Conservation (phyloP, 2,888 invertebrate species). For the Pyrocoelia pectoralis region DNA sequence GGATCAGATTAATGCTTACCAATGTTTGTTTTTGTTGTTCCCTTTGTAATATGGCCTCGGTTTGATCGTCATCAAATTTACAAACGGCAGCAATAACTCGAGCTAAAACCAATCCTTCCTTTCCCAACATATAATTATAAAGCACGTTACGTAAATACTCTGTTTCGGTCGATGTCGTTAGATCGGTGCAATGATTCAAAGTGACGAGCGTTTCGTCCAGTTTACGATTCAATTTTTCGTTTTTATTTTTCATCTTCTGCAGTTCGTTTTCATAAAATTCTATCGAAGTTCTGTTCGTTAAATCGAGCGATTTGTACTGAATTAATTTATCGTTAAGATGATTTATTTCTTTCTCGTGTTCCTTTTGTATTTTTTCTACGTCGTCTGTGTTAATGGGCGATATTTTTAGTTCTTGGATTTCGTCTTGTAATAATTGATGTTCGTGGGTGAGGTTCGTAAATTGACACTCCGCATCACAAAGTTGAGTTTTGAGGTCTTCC, state of each 20-base stretch:
- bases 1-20: constrained; percentile 62
- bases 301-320: constrained; percentile 56
- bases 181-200: constrained; percentile 56
- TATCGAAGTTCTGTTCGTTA: constrained; percentile 56
- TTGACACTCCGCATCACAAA: constrained; percentile 52
- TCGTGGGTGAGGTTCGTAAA: constrained; percentile 54
- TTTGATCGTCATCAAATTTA: constrained; percentile 88
- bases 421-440: constrained; percentile 54
- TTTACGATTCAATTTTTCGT: constrained; percentile 74
- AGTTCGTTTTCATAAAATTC: constrained; percentile 58
- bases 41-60: constrained; percentile 81
- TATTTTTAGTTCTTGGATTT: constrained; percentile 56
- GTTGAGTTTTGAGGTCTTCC: constrained; percentile 47
- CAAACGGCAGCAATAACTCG: constrained; percentile 88
- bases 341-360: constrained; percentile 39
- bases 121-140: constrained; percentile 88
- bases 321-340: constrained; percentile 51
- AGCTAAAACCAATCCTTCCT: constrained; percentile 84
- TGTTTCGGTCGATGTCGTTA: constrained; percentile 76
- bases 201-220: constrained; percentile 76
- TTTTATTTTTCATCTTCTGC: constrained; percentile 58
- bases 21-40: constrained; percentile 87
- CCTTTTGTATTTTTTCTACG: constrained; percentile 35
- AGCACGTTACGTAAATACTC: constrained; percentile 93
- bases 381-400: constrained; percentile 49